Evolutionary conservation across 2,113 vertebrate species (phyloP).

Genomic region (Dasyprocta punctata): DNA sequence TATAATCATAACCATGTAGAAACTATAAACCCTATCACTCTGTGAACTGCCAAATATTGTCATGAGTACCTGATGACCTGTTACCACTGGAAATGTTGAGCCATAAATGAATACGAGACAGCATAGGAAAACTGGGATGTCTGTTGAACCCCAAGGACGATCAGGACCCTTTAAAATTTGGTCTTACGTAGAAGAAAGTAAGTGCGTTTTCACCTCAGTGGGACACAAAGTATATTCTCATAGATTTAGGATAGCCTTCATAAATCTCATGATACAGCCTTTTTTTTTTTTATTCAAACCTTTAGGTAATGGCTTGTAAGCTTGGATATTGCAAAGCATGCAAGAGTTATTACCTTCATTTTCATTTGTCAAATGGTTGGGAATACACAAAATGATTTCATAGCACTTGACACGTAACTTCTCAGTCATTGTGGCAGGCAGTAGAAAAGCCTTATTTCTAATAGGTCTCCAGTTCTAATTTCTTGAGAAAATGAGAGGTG

Average conservation of each 20-base stretch:
- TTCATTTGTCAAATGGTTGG: slow-evolving; percentile 50
- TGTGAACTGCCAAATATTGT: slow-evolving; percentile 75
- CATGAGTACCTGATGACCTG: slow-evolving; percentile 73
- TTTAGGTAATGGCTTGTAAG: slow-evolving; percentile 63
- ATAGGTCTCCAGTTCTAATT: background rate
- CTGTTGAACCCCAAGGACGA: background rate
- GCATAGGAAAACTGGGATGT: slow-evolving; percentile 42
- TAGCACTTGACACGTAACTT: background rate
- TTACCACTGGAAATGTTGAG: slow-evolving; percentile 65
- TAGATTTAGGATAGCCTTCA: slow-evolving; percentile 47
- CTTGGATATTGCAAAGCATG: slow-evolving; percentile 47
- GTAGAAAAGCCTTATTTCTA: slow-evolving; percentile 34
- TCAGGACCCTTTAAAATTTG: slow-evolving; percentile 54
- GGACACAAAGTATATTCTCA: slow-evolving; percentile 39
- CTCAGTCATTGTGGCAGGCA: background rate
- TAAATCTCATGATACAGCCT: slow-evolving; percentile 51
- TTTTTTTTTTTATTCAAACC: slow-evolving; percentile 25
- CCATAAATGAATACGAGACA: slow-evolving; percentile 70
- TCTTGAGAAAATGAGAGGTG: background rate
- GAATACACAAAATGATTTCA: slow-evolving; percentile 64
- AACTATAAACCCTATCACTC: slow-evolving; percentile 76
- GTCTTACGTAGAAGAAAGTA: slow-evolving; percentile 58
- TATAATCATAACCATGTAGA: slow-evolving; percentile 75
- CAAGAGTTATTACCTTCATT: slow-evolving; percentile 58
- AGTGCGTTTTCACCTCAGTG: slow-evolving; percentile 54